These are phyloP conservation scores for Austrofundulus limnaeus DNA, from an alignment of 2,113 vertebrate genomes.

Conservation along the genomic window DNA sequence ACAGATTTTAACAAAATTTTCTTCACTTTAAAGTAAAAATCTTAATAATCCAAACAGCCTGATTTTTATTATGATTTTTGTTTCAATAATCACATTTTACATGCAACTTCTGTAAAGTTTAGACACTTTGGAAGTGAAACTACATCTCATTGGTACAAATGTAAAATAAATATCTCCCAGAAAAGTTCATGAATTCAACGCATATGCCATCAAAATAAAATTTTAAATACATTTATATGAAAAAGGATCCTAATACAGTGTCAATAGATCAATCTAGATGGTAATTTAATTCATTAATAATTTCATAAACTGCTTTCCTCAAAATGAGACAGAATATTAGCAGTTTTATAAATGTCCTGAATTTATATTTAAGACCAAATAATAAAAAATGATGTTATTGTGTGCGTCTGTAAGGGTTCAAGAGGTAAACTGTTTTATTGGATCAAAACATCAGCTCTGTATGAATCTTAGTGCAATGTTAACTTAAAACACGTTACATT, in stretches of 20 bases:
- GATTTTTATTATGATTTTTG: too few relatives aligned
- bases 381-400: neutral
- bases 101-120: too few relatives aligned
- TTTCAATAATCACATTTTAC: too few relatives aligned
- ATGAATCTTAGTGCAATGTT: constrained; percentile 4
- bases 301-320: too few relatives aligned
- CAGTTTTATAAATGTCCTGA: neutral
- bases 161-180: constrained; percentile 1
- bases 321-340: neutral
- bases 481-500: neutral
- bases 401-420: neutral
- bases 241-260: neutral
- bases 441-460: neutral
- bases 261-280: neutral
- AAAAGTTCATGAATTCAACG: neutral
- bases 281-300: too few relatives aligned
- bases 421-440: neutral
- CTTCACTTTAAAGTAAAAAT: too few relatives aligned
- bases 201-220: neutral
- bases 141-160: neutral
- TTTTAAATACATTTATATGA: neutral
- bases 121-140: too few relatives aligned
- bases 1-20: too few relatives aligned
- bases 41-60: too few relatives aligned
- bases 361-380: neutral